Percentiles rank a stretch among this genome's conserved stretches.
phyloP scores from a whole-genome alignment of 2,113 vertebrate species.

The Vicugna pacos region DNA sequence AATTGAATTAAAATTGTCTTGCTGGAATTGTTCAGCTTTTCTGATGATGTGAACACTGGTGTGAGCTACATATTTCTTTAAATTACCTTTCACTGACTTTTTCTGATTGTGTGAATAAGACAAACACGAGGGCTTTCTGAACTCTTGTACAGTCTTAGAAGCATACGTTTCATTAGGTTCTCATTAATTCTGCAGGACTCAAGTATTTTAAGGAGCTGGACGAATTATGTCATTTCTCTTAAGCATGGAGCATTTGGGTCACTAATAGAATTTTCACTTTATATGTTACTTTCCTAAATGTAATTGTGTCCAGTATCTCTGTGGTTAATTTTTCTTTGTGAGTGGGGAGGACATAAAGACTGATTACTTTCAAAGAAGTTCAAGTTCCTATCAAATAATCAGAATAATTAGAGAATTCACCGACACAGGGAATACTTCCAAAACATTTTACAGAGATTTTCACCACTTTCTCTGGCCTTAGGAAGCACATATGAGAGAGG shows the following conservation, averaged over 20 bases:
- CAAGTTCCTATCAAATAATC: conserved; percentile 4
- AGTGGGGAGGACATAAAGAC: not conserved
- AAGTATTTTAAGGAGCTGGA: not conserved
- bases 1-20: conserved; percentile 14
- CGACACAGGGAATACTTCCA: not conserved
- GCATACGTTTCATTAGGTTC: not conserved
- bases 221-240: not conserved
- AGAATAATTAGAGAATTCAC: not conserved
- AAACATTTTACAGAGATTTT: not conserved
- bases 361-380: not conserved
- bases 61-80: not conserved
- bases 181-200: not conserved
- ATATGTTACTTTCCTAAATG: not conserved
- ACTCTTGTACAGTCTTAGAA: not conserved
- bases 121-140: not conserved
- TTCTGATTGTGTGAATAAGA: not conserved
- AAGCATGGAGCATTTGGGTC: not conserved
- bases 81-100: not conserved
- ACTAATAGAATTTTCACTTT: not conserved
- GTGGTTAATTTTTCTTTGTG: not conserved
- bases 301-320: not conserved
- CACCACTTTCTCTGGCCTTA: not conserved
- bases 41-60: not conserved
- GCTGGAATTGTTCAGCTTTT: conserved; percentile 22
- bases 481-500: not conserved